Evolutionary conservation across 2,888 invertebrate species (phyloP), one percentile per base, ranked within the genome.

Genomic region (Agrotis ipsilon): DNA sequence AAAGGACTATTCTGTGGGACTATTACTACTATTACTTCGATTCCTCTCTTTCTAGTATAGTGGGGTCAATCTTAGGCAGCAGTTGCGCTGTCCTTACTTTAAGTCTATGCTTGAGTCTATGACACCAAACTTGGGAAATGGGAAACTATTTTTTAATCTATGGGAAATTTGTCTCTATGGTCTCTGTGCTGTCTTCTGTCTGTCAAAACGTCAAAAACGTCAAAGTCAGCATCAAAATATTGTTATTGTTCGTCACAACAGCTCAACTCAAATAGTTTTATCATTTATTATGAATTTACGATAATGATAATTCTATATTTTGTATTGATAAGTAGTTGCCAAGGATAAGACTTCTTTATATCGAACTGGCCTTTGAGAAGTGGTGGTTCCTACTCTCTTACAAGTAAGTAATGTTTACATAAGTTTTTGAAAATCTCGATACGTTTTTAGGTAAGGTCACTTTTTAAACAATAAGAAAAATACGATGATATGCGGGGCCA

Each of bases 361-460:
- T n/a, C 48, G 18, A 45, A 11, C 27, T 49, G 46, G 16, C 7
- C 1, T 62, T 43, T 66, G 3, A 16, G 5, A 62, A 62, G 19
- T 54, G 13, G 24, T 49, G 43, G n/a, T 60, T 5, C 14, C 3
- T 46, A 39, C 19, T 49, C 13, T 13, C 18, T 32, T 48, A 62
- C 80, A 80, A 57, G 79, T 79, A 72, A 79, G 79, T 79, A 39
- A 27, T 49, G 19, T 68, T 48, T 62, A 32, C 11, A 60, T 45
- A 27, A 14, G 13, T 27, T 49, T 48, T 49, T 46, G 18, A 51
- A 46, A 61, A 19, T 5, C 11, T 16, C 39, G 9, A 11, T 39
- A 11, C 2, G 0, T 11, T 39, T 11, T 39, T 39, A 11, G 39
- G 1, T 39, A 1, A 11, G 9, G 32, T 5, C 39, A 11, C 39